Percentiles rank a stretch among this genome's conserved stretches.
Conservation (phyloP, 2,113 vertebrate genomes). For the Bujurquina vittata region DNA sequence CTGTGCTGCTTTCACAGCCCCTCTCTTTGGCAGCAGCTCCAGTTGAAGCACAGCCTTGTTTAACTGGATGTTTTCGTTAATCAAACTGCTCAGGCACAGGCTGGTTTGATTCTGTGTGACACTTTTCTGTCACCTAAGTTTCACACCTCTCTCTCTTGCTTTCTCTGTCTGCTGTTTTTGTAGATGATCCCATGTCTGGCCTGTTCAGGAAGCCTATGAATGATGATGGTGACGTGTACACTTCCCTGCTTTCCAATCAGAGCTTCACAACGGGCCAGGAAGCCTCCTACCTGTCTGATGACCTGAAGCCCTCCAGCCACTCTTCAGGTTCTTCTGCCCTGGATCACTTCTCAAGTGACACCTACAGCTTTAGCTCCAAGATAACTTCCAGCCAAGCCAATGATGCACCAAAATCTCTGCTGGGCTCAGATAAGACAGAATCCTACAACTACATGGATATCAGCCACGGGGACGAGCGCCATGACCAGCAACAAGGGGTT, state of each 20-base stretch:
- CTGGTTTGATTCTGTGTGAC: conserved; percentile 42
- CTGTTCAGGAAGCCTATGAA: conserved; percentile 79
- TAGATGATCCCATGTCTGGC: conserved; percentile 81
- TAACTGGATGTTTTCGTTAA: conserved; percentile 42
- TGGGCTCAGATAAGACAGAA: conserved; percentile 87
- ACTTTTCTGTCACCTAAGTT: background rate
- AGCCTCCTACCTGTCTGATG: conserved; percentile 86
- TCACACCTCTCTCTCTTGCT: background rate
- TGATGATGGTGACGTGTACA: conserved; percentile 87
- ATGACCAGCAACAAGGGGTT: conserved; percentile 45
- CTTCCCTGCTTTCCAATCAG: conserved; percentile 88
- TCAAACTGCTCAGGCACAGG: conserved; percentile 35
- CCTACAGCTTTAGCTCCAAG: conserved; percentile 88
- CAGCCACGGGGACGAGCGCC: conserved; percentile 84
- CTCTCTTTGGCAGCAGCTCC: conserved; percentile 33
- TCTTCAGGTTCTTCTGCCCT: conserved; percentile 70
- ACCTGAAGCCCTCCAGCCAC: conserved; percentile 73
- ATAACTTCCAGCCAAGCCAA: conserved; percentile 83
- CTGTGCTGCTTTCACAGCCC: conserved; percentile 34
- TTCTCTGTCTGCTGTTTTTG: conserved; percentile 46
- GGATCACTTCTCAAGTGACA: conserved; percentile 82
- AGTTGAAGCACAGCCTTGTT: conserved; percentile 44
- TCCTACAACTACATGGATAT: conserved; percentile 97
- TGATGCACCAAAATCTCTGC: conserved; percentile 85
- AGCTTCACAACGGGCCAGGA: conserved; percentile 79